Base-by-base conservation (phyloP, 2,113 vertebrate genomes). In the Oplegnathus fasciatus region DNA sequence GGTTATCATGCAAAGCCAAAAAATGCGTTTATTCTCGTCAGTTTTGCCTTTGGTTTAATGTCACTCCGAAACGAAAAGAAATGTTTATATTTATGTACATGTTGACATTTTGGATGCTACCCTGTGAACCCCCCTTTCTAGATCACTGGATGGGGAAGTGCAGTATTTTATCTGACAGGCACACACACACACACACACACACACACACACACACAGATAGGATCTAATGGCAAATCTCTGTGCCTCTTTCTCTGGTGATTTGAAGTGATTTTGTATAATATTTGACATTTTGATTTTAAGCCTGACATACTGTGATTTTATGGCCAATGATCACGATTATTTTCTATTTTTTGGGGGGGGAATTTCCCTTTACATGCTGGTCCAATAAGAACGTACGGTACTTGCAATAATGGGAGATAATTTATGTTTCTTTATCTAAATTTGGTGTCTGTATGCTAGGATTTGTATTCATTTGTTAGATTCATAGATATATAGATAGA, bases 91-190 rank as follows among this genome's bases (percentile, higher is more conserved):
- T 86, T 91, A 88, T 92, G 86, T 84, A 87, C 87, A 85, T 60
- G 78, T 73, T 94, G 94, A 94, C 94, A 94, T 94, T 94, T 94
- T 66, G 66, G 89, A 93, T 75, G 88, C 72, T 82, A 52, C 69
- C 58, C 58, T 32, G 46, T 61, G 66, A 90, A 91, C 87, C 78
- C 48, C n/a, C 1, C 71, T 89, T 92, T 92, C 84, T 83, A 92
- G 90, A 94, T 93, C 84, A 86, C 30, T 84, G 89, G 79, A 78
- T 78, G 71, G 58, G 18, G 72, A 86, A 86, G 86, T 81, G 75
- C 84, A 73, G 75, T 81, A 89, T 93, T 92, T 91, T 90, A 94
- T 94, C 93, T 90, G 93, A 91, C 91, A 84, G 78, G 60, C 71
- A 11, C 89, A 87, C 71, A 67, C 52, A 60, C 80, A 62, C 62